Conservation (phyloP, 2,113 vertebrate genomes). For the Aegotheles bennettii region DNA sequence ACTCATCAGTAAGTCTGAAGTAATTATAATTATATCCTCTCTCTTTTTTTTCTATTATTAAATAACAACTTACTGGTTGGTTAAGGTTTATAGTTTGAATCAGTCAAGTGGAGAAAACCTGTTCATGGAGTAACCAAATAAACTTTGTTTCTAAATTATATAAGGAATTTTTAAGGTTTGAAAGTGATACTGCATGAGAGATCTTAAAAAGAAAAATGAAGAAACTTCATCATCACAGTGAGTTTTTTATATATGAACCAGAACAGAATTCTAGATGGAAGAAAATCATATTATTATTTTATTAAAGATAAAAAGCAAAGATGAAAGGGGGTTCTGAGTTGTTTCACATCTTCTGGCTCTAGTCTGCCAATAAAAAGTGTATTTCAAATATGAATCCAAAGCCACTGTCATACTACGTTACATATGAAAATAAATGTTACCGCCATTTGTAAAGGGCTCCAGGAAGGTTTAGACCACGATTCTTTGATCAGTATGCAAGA, state of each 20-base stretch:
- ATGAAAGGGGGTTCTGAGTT: not conserved
- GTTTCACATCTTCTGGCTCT: not conserved
- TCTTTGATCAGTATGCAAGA: not conserved
- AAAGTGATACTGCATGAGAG: not conserved
- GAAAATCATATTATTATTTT: not conserved
- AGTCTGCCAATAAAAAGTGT: not conserved
- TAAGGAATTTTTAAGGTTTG: not conserved
- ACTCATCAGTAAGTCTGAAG: not conserved
- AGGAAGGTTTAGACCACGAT: not conserved
- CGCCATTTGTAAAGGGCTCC: not conserved
- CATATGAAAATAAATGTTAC: not conserved
- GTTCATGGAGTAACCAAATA: not conserved
- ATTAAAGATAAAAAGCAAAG: not conserved
- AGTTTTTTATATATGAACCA: not conserved
- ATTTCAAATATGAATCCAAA: not conserved
- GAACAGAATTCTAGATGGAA: not conserved
- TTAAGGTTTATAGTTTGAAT: not conserved
- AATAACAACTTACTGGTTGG: not conserved
- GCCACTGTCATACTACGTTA: not conserved
- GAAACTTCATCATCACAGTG: not conserved
- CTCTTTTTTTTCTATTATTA: not conserved
- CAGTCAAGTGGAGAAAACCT: not conserved
- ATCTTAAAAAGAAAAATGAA: not conserved
- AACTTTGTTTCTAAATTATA: not conserved
- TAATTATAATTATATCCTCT: not conserved